Conservation (phyloP, 2,888 invertebrate genomes). For the Rhingia campestris region DNA sequence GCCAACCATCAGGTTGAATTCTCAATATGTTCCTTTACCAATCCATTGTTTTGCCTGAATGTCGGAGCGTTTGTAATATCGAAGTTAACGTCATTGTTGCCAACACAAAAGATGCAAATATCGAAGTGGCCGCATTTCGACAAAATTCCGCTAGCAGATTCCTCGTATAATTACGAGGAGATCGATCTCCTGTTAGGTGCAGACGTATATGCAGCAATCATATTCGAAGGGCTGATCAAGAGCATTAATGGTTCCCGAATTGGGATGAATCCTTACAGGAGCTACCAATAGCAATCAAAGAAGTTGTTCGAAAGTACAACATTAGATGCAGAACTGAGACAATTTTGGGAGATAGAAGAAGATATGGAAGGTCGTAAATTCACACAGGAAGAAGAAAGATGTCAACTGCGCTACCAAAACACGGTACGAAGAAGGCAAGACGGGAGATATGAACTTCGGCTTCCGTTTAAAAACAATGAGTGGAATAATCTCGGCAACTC, state of each 20-base stretch:
- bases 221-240: constrained; percentile 18
- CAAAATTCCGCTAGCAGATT: too few species aligned
- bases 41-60: neutral
- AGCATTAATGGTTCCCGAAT: neutral
- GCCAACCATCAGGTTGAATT: neutral
- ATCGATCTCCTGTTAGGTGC: constrained; percentile 21
- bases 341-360: constrained; percentile 33
- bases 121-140: too few species aligned
- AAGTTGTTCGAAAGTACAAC: constrained; percentile 4
- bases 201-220: constrained; percentile 28
- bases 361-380: neutral
- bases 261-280: constrained; percentile 36
- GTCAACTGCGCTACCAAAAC: constrained; percentile 18
- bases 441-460: constrained; percentile 21
- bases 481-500: constrained; percentile 8
- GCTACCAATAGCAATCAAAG: neutral
- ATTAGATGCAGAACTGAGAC: neutral
- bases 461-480: constrained; percentile 23
- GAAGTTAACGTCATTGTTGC: constrained; percentile 10
- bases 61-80: constrained; percentile 15
- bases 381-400: constrained; percentile 4
- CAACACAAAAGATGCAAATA: neutral
- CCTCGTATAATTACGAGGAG: too few species aligned
- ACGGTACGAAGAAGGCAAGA: neutral
- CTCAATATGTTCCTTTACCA: neutral